Evolutionary conservation across 2,888 invertebrate genomes (phyloP), one percentile per base, ranked within the genome.

Genomic region (Heliconius aoede): DNA sequence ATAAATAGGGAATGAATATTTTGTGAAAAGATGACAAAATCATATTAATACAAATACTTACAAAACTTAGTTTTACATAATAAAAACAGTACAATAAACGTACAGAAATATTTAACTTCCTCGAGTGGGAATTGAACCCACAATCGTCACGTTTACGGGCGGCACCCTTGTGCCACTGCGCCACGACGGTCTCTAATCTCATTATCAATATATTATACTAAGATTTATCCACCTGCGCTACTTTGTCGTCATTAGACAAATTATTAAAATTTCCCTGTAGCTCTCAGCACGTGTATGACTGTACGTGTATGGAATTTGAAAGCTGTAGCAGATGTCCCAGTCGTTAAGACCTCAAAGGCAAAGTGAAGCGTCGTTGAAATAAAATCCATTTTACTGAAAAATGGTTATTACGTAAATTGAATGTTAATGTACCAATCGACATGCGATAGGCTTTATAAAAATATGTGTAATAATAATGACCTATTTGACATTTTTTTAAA

Each of bases 281-380:
- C 74, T 74, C 32, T 74, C 61, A n/a, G n/a, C n/a, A n/a, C n/a
- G n/a, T n/a, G n/a, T 74, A 26, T n/a, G 28, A 36, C 60, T 67
- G 74, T 68, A 78, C 77, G 73, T 76, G 71, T 36, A n/a, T 26
- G 40, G 79, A 73, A 40, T 79, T 71, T 76, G 51, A 77, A 79
- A 74, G 40, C 51, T 55, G 64, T 55, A 26, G 55, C 76, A 76
- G 74, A 74, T 73, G 65, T 78, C 73, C 40, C 40, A 77, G 61
- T 72, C 68, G 74, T 76, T 76, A 79, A 79, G 68, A 74, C 76
- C 74, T 74, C 74, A 76, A 74, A 78, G 72, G 72, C 55, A 69
- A 76, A 68, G 74, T 77, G 72, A 76, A 72, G 68, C 55, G 71
- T 67, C 67, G 65, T 61, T 60, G 60, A 58, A 75, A 79, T 77